phyloP scores from a whole-genome alignment of 2,113 vertebrate genomes.

The Chamaea fasciata region DNA sequence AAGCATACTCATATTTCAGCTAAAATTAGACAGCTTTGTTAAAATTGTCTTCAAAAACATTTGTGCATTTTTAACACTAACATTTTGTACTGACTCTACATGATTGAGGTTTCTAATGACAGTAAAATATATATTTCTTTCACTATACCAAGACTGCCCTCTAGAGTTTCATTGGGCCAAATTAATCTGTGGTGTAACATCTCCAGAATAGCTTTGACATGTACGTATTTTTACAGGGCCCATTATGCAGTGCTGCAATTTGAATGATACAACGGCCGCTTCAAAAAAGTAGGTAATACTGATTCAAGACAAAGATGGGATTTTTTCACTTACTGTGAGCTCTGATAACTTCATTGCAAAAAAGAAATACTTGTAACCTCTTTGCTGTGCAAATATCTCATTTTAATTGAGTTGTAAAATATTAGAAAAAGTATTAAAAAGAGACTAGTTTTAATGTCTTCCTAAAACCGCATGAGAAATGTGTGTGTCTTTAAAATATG shows the following conservation, averaged over 20 bases:
- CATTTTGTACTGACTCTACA: background rate
- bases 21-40: background rate
- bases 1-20: background rate
- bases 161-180: constrained; percentile 54
- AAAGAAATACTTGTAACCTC: background rate
- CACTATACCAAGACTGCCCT: constrained; percentile 66
- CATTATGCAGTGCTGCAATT: background rate
- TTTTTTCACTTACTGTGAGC: background rate
- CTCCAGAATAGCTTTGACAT: background rate
- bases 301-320: background rate
- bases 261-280: background rate
- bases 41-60: background rate
- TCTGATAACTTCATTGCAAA: background rate
- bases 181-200: constrained; percentile 18
- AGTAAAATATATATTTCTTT: background rate
- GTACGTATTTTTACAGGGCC: background rate
- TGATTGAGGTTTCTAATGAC: background rate
- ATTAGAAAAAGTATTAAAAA: background rate
- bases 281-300: background rate
- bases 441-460: background rate
- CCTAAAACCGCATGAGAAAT: background rate
- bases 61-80: background rate
- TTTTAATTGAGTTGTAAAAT: background rate
- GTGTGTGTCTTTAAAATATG: background rate
- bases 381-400: background rate